Evolutionary conservation across 2,113 vertebrate species (phyloP), one percentile per base, ranked within the genome.

Genomic region (Hemiprocne comata): DNA sequence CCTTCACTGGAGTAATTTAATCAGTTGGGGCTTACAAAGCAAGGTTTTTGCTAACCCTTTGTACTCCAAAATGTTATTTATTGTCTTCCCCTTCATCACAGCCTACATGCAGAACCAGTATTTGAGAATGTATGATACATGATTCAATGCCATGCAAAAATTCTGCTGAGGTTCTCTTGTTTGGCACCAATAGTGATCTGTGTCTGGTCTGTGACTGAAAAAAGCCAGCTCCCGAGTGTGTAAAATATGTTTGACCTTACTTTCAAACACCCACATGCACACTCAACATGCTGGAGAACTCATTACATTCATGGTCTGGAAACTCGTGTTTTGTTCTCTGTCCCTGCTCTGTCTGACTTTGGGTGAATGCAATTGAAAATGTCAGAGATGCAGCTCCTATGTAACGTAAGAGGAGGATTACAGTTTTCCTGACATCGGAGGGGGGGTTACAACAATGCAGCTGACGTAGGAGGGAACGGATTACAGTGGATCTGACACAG

Each of bases 361-460:
- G 46, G 46, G 64, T 13, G 61, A 94, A 46, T 55, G 70, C 67
- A 36, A 7, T 19, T 95, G 92, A 54, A 94, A 94, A 96, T 94
- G 95, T 87, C 89, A 94, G 77, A 87, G 92, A 85, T 64, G 53
- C 86, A 73, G 77, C 85, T 95, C 91, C 73, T 50, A 7, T 89
- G 91, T 55, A 91, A 88, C 5, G 19, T 26, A 91, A 94, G 84
- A 90, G 87, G 91, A 92, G 91, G 80, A 95, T 95, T 84, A 95
- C 92, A 92, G 89, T 17, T 91, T 58, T 97, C 82, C 94, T 96
- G 92, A 88, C 90, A 94, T 61, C 7, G 21, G 48, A 70, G 29
- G 70, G 60, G 67, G 91, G 94, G 77, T 95, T 93, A 91, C 92
- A 95, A 95, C 96, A 96, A 94, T 86, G 91, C 89, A 92, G 78